phyloP scores from a whole-genome alignment of 92 coral and sea anemone species.

The Palythoa heliodiscus region DNA sequence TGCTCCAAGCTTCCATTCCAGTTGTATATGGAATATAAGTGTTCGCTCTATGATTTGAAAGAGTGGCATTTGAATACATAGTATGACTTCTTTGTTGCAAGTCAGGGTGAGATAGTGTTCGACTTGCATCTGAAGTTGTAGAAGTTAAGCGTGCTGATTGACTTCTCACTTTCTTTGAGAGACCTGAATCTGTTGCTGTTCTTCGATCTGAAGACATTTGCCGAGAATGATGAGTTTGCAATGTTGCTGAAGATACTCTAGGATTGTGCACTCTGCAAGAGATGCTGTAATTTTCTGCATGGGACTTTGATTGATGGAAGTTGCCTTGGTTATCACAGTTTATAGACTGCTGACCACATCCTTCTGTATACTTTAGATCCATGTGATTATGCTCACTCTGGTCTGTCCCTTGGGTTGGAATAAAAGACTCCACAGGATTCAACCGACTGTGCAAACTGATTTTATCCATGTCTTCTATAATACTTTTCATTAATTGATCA shows the following conservation, averaged over 20 bases:
- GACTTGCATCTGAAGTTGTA: background rate
- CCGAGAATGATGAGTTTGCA: background rate
- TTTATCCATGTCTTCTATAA: slow-evolving; percentile 76
- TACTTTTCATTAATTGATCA: slow-evolving; percentile 72
- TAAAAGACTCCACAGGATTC: slow-evolving; percentile 64
- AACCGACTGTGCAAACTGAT: slow-evolving; percentile 67
- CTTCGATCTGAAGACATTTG: background rate
- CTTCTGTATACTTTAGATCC: background rate
- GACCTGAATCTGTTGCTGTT: slow-evolving; percentile 1
- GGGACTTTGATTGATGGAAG: background rate
- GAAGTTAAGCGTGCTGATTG: slow-evolving; percentile 1
- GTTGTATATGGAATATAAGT: slow-evolving; percentile 33
- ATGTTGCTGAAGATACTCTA: background rate
- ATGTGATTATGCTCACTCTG: background rate
- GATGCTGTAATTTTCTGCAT: background rate
- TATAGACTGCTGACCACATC: background rate
- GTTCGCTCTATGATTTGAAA: background rate
- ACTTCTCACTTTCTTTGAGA: background rate
- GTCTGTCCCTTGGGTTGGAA: background rate
- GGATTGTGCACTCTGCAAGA: slow-evolving; percentile 36
- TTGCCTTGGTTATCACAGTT: background rate
- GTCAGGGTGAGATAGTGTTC: background rate
- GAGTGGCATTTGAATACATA: slow-evolving; percentile 7
- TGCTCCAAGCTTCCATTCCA: slow-evolving; percentile 33
- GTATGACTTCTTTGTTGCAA: slow-evolving; percentile 1